A percentile compares a stretch with the other conserved stretches of the same genome.
Evolutionary conservation across 1,140 invertebrate species (phyloP).

Genomic region (Neuroterus valhalla): DNA sequence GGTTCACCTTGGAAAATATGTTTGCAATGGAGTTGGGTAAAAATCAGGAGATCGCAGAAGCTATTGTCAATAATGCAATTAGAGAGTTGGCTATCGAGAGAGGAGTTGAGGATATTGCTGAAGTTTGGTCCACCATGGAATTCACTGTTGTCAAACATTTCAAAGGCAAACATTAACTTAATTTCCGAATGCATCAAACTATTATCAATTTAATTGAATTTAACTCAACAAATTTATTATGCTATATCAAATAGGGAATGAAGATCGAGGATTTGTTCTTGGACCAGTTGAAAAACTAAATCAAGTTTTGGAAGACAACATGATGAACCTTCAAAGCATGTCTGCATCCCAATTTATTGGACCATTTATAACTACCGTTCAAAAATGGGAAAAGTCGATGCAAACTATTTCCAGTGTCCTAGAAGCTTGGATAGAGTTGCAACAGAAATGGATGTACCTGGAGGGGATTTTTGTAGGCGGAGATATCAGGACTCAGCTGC

Average conservation of each 20-base stretch:
- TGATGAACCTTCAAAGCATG: conserved; percentile 93
- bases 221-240: neutral
- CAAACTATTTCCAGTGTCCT: conserved; percentile 89
- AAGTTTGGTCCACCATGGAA: conserved; percentile 83
- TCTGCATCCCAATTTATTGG: conserved; percentile 91
- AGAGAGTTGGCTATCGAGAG: conserved; percentile 93
- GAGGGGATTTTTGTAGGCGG: conserved; percentile 93
- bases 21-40: conserved; percentile 92
- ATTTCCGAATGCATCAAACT: conserved; percentile 45
- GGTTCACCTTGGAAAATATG: conserved; percentile 91
- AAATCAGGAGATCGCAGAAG: conserved; percentile 87
- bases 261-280: conserved; percentile 83
- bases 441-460: conserved; percentile 92
- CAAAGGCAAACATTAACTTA: conserved; percentile 78
- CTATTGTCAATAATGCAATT: conserved; percentile 89
- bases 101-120: conserved; percentile 85
- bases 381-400: conserved; percentile 89
- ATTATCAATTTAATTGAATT: neutral
- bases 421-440: conserved; percentile 88
- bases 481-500: conserved; percentile 88
- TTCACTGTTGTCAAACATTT: conserved; percentile 83
- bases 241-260: conserved; percentile 68
- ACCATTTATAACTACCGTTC: conserved; percentile 86
- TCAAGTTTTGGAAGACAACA: conserved; percentile 89
- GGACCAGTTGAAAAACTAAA: conserved; percentile 88